Evolutionary conservation across 2,888 invertebrate genomes (phyloP).

Genomic region (Druceiella hillmani): DNA sequence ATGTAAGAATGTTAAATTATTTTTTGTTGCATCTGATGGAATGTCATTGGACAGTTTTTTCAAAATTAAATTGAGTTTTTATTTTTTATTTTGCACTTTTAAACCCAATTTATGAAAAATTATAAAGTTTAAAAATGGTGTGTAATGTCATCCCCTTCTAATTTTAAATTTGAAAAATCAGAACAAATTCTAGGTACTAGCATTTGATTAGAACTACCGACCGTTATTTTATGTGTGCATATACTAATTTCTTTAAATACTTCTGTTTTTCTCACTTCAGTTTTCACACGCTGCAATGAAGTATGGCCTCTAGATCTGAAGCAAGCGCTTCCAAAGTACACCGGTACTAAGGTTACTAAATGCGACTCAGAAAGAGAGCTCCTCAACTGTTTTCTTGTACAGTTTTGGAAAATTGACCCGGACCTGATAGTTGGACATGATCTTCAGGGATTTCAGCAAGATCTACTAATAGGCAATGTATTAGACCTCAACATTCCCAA

Average conservation of each 20-base stretch:
- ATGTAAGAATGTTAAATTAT: too few relatives aligned
- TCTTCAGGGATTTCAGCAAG: slow-evolving; percentile 82
- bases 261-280: slow-evolving; percentile 43
- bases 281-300: slow-evolving; percentile 73
- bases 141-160: too few relatives aligned
- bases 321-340: slow-evolving; percentile 59
- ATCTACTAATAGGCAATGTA: slow-evolving; percentile 83
- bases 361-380: slow-evolving; percentile 83
- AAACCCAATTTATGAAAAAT: too few relatives aligned
- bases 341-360: slow-evolving; percentile 68
- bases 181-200: too few relatives aligned
- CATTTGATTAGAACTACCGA: too few relatives aligned
- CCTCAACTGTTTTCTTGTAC: slow-evolving; percentile 79
- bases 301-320: slow-evolving; percentile 83
- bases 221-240: too few relatives aligned
- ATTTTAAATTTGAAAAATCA: slow-evolving; percentile 1
- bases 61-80: too few relatives aligned
- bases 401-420: slow-evolving; percentile 83
- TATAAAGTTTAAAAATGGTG: too few relatives aligned
- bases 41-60: too few relatives aligned
- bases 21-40: too few relatives aligned
- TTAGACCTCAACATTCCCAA: slow-evolving; percentile 67
- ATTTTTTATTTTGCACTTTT: too few relatives aligned
- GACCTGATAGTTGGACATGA: slow-evolving; percentile 95
- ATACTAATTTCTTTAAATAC: slow-evolving; percentile 5